phyloP scores from a whole-genome alignment of 2,888 invertebrate species.

The Caenorhabditis macrosperma region DNA sequence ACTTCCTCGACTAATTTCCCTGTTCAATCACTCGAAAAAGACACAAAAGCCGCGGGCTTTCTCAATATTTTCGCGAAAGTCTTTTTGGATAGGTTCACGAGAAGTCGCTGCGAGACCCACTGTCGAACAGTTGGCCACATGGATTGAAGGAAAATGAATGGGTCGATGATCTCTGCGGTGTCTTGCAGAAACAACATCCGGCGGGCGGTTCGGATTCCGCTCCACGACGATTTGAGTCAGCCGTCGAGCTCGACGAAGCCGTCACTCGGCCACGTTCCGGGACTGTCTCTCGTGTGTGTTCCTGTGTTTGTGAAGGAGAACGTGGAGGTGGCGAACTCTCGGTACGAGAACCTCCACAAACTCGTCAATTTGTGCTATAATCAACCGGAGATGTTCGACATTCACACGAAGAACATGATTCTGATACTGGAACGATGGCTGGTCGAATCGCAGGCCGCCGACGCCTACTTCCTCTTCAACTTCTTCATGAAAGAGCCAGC shows the following conservation, averaged over 20 bases:
- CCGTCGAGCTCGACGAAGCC: constrained; percentile 38
- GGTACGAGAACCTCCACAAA: constrained; percentile 58
- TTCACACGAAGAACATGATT: constrained; percentile 70
- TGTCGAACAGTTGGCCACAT: too few species aligned
- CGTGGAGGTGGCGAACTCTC: constrained; percentile 58
- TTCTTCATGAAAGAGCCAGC: constrained; percentile 68
- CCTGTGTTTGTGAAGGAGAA: constrained; percentile 60
- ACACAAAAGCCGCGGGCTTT: too few species aligned
- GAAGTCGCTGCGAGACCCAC: too few species aligned
- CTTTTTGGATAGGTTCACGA: too few species aligned
- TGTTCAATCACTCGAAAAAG: too few species aligned
- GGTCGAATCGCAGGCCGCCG: constrained; percentile 59
- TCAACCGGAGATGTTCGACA: constrained; percentile 65
- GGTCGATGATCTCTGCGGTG: neutral
- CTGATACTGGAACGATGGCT: constrained; percentile 72
- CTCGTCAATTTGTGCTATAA: constrained; percentile 59
- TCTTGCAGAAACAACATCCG: constrained; percentile 45
- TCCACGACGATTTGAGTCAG: constrained; percentile 38
- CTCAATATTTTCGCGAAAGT: too few species aligned
- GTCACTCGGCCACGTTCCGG: constrained; percentile 42
- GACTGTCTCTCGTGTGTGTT: constrained; percentile 59
- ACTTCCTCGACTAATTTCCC: too few species aligned
- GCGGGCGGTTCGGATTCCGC: constrained; percentile 57
- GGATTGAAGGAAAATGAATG: too few species aligned
- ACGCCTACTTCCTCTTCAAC: constrained; percentile 65